A percentile compares a stretch with the other conserved stretches of the same genome.
Evolutionary conservation across 2,888 invertebrate genomes (phyloP).

Genomic region (Andrena trimmerana): DNA sequence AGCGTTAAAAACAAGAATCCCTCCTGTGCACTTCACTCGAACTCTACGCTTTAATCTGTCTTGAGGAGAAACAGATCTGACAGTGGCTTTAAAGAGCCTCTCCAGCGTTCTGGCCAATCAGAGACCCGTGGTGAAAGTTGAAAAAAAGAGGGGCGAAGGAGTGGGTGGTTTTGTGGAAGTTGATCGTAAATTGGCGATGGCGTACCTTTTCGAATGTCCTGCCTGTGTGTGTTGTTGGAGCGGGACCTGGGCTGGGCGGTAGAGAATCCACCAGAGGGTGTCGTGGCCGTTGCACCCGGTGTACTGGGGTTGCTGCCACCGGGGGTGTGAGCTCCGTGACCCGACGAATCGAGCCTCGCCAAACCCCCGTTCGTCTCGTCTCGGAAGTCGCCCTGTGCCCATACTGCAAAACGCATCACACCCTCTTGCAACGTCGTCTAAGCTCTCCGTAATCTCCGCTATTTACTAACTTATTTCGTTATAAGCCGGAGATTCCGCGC

Average conservation of each 20-base stretch:
- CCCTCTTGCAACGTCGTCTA: constrained; percentile 80
- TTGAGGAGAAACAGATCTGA: too few species aligned
- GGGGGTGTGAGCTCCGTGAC: constrained; percentile 83
- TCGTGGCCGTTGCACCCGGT: constrained; percentile 85
- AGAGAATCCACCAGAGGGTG: constrained; percentile 82
- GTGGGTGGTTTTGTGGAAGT: constrained; percentile 19
- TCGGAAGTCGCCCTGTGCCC: constrained; percentile 96
- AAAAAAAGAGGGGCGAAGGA: background rate
- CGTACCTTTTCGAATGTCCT: constrained; percentile 88
- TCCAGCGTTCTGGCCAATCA: background rate
- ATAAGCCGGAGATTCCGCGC: background rate
- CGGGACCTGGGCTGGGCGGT: constrained; percentile 85
- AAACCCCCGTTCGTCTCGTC: constrained; percentile 91
- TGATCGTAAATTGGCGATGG: constrained; percentile 39
- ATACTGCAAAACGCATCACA: constrained; percentile 89
- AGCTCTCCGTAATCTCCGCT: constrained; percentile 50
- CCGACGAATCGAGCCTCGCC: constrained; percentile 86
- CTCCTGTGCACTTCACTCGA: too few species aligned
- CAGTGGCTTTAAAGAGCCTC: background rate
- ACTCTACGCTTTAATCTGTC: too few species aligned
- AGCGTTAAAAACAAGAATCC: too few species aligned
- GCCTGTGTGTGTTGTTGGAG: constrained; percentile 78
- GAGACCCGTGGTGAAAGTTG: background rate
- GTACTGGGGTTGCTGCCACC: constrained; percentile 88
- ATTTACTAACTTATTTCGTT: constrained; percentile 46